Evolutionary conservation across 64 coral and sea anemone species (phyloP), one percentile per base, ranked within the genome.

Genomic region (Montipora efflorescens): DNA sequence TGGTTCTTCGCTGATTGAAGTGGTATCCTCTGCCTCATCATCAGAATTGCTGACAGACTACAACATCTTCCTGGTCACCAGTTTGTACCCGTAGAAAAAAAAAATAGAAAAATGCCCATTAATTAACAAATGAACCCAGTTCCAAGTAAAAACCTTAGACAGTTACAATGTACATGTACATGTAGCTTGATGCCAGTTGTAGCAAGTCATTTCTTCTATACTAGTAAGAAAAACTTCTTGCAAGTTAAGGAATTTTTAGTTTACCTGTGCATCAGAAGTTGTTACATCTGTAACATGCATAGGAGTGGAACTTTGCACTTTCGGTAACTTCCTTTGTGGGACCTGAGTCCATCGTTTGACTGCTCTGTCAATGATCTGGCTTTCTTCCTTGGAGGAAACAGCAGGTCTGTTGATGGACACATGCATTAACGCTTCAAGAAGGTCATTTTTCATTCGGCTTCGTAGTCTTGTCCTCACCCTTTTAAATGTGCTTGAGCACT

Each of bases 311-410:
- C 9, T 5, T n/a, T 43, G 71, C 71, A 74, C 71, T 7, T 74
- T 74, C 5, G 71, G 22, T 74, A 74, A 25, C 71, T 74, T 74
- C 71, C 71, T 74, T 74, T 25, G n/a, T 25, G 8, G n/a, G 71
- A 74, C 71, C 71, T 74, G 19, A 74, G 5, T 74, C 71, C 71
- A 74, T 74, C 0, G 71, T 74, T 74, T 74, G 6, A 74, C 71
- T 22, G 71, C 71, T 74, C n/a, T 74, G 71, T 74, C n/a, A 74
- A 74, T 74, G 71, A 74, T 74, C 18, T 28, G 8, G 71, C 71
- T 74, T 74, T 25, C 71, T 28, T 74, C 20, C 25, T 74, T 74
- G 71, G 71, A 74, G n/a, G 76, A 48, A 50, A 78, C 76, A 78
- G 76, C 76, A 43, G 44, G 76, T 47, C 76, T 44, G 48, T 78